These are phyloP conservation scores for Sturnira hondurensis DNA, from an alignment of 2,113 vertebrate species.

Conservation along the genomic window DNA sequence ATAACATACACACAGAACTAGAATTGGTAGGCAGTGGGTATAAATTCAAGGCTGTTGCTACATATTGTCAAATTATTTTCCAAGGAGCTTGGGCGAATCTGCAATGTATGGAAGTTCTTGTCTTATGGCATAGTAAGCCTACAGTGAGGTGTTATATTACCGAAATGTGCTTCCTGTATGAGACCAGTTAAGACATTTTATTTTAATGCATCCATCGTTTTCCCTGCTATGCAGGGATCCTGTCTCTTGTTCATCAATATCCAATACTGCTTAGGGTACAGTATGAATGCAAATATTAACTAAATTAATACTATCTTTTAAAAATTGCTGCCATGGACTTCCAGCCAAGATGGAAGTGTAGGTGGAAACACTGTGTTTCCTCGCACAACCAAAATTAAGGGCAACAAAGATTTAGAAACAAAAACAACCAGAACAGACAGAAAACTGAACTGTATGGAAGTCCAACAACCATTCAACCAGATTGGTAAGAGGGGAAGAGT, in stretches of 20 bases:
- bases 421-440: too few relatives aligned
- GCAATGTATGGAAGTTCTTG: background rate
- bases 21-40: background rate
- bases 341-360: too few relatives aligned
- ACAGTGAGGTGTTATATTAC: background rate
- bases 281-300: background rate
- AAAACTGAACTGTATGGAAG: too few relatives aligned
- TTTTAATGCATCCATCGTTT: background rate
- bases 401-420: too few relatives aligned
- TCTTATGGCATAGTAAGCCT: background rate
- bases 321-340: background rate
- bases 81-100: background rate
- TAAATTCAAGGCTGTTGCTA: slow-evolving; percentile 4
- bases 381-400: too few relatives aligned
- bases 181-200: background rate
- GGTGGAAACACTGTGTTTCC: too few relatives aligned
- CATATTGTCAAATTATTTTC: background rate
- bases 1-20: background rate
- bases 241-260: background rate
- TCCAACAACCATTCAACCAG: too few relatives aligned
- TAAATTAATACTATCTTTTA: background rate
- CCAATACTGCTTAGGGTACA: background rate
- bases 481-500: too few relatives aligned
- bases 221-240: background rate
- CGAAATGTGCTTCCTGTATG: background rate